Conservation (phyloP, 2,888 invertebrate genomes). For the Eurois occulta region DNA sequence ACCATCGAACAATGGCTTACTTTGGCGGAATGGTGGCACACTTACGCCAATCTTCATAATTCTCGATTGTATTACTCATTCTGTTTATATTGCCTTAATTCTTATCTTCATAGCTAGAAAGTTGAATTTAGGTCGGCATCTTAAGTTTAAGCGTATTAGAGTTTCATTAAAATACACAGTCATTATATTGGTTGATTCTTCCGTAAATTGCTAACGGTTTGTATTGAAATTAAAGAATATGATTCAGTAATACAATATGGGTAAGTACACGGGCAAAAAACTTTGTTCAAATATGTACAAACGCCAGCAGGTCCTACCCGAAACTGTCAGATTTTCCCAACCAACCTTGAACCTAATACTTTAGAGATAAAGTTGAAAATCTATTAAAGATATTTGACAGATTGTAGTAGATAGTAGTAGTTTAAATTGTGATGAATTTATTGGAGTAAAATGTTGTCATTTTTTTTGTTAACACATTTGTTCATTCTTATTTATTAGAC, state of each 20-base stretch:
- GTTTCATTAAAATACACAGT: slow-evolving; percentile 48
- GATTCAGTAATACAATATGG: neutral
- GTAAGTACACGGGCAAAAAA: slow-evolving; percentile 29
- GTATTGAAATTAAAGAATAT: slow-evolving; percentile 37
- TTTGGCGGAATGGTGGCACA: slow-evolving; percentile 74
- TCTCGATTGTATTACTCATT: slow-evolving; percentile 73
- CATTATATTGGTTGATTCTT: slow-evolving; percentile 47
- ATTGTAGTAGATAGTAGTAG: too few species aligned
- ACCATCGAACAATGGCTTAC: slow-evolving; percentile 61
- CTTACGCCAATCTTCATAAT: slow-evolving; percentile 83
- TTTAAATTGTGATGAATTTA: slow-evolving; percentile 41
- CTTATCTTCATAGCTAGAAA: slow-evolving; percentile 79
- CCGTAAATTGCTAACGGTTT: slow-evolving; percentile 40
- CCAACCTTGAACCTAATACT: too few species aligned
- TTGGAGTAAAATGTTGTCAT: neutral
- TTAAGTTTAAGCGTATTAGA: slow-evolving; percentile 46
- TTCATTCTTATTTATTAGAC: too few species aligned
- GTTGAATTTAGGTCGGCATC: slow-evolving; percentile 63
- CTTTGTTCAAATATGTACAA: slow-evolving; percentile 7
- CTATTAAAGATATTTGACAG: too few species aligned
- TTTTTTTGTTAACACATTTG: neutral
- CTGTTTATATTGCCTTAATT: slow-evolving; percentile 80
- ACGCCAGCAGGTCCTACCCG: too few species aligned
- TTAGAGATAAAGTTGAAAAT: too few species aligned
- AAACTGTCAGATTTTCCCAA: too few species aligned